Conservation (phyloP, 2,797 vertebrate species). For the Anas bahamensis region DNA sequence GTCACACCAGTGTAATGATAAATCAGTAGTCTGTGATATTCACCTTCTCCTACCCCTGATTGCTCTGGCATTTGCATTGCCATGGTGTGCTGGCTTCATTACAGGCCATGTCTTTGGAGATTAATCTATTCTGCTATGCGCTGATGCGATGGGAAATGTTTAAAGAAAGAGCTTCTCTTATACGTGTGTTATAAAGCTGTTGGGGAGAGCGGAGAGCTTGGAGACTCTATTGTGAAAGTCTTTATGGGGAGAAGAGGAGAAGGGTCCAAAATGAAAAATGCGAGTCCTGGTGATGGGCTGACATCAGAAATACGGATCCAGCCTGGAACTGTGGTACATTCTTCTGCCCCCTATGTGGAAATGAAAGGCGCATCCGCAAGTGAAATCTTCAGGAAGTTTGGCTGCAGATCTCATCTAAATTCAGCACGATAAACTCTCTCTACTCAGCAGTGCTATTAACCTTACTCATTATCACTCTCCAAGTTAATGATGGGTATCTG, state of each 20-base stretch:
- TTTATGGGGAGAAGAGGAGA: background rate
- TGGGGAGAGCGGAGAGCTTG: background rate
- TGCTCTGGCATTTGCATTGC: background rate
- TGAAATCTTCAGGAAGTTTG: background rate
- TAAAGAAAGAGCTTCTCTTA: conserved; percentile 17
- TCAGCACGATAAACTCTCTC: background rate
- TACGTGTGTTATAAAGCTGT: background rate
- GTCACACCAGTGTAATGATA: background rate
- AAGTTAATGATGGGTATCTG: conserved; percentile 22
- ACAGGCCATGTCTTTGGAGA: background rate
- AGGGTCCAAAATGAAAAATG: background rate
- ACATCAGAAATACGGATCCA: background rate
- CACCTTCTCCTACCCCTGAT: background rate
- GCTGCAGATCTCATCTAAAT: background rate
- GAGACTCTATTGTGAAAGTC: background rate
- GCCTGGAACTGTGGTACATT: background rate
- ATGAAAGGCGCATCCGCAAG: background rate
- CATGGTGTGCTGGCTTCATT: background rate
- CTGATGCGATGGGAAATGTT: background rate
- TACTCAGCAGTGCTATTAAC: background rate
- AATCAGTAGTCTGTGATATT: background rate
- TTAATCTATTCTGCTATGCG: background rate
- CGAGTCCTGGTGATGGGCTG: background rate
- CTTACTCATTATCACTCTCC: background rate
- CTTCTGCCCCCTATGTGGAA: fast-evolving